phyloP scores from a whole-genome alignment of 2,797 vertebrate species.

The Paratrypauchen microcephalus region DNA sequence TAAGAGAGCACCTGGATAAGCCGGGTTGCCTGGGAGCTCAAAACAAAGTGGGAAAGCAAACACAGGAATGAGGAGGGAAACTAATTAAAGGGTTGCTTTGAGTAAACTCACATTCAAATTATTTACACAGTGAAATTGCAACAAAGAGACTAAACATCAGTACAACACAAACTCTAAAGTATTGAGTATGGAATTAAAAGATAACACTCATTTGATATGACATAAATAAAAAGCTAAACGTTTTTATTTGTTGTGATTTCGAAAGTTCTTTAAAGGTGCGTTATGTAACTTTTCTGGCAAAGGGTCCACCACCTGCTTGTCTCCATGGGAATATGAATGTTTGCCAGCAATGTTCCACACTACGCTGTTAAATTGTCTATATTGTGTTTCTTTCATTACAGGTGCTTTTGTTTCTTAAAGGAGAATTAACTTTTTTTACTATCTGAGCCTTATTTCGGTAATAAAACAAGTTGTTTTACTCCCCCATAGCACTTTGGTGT shows the following conservation, averaged over 20 bases:
- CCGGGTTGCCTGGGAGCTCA: slow-evolving; percentile 40
- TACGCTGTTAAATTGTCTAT: no score
- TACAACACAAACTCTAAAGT: neutral
- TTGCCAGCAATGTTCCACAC: no score
- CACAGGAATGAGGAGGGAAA: slow-evolving; percentile 30
- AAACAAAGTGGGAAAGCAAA: slow-evolving; percentile 55
- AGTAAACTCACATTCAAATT: slow-evolving; percentile 34
- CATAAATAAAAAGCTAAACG: neutral
- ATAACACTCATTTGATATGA: neutral
- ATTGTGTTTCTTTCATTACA: no score
- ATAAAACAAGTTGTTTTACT: no score
- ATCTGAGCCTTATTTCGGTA: no score
- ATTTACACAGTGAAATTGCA: neutral
- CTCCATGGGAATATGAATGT: no score
- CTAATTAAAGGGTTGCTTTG: slow-evolving; percentile 54
- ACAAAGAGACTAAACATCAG: neutral
- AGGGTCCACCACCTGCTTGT: no score
- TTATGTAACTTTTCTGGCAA: no score
- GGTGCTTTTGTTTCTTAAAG: no score
- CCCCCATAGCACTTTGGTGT: no score
- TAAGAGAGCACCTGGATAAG: slow-evolving; percentile 56
- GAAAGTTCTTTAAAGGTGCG: neutral
- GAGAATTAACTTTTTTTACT: no score
- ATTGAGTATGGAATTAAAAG: neutral
- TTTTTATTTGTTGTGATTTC: neutral